Percentiles rank a stretch among this genome's conserved stretches.
Evolutionary conservation across 92 coral and sea anemone genomes (phyloP).

Genomic region (Siderastrea siderea): DNA sequence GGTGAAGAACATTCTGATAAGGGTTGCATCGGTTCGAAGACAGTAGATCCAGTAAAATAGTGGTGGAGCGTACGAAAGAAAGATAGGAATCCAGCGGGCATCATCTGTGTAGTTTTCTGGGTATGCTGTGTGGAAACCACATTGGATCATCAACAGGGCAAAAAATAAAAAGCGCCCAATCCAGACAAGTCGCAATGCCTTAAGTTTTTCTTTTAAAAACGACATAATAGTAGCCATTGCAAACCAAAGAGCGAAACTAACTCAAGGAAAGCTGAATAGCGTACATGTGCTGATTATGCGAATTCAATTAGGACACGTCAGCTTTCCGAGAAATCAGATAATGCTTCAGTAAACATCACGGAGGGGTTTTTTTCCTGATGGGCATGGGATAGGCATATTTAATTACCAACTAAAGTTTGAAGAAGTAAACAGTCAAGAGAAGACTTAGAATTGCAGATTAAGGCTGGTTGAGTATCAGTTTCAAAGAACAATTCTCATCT

Average conservation of each 20-base stretch:
- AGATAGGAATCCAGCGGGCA: not conserved
- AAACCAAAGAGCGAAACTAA: not conserved
- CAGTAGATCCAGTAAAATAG: not conserved
- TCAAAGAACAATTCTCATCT: no score
- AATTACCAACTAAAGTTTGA: no score
- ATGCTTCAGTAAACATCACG: no score
- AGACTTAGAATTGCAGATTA: no score
- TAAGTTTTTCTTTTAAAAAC: not conserved
- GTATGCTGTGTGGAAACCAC: constrained; percentile 10
- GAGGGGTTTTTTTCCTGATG: no score
- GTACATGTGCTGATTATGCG: not conserved
- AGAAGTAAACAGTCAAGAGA: no score
- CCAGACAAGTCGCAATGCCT: not conserved
- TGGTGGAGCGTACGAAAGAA: not conserved
- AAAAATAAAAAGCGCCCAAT: not conserved
- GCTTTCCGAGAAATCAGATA: no score
- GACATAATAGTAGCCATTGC: not conserved
- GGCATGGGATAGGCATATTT: no score
- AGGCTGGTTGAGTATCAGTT: no score
- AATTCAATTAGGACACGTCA: no score
- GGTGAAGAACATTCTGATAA: not conserved
- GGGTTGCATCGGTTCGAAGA: not conserved
- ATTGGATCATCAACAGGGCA: not conserved
- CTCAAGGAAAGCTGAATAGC: not conserved
- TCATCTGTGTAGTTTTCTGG: not conserved